Conservation (phyloP, 2,888 invertebrate genomes). For the Petrolisthes cinctipes region DNA sequence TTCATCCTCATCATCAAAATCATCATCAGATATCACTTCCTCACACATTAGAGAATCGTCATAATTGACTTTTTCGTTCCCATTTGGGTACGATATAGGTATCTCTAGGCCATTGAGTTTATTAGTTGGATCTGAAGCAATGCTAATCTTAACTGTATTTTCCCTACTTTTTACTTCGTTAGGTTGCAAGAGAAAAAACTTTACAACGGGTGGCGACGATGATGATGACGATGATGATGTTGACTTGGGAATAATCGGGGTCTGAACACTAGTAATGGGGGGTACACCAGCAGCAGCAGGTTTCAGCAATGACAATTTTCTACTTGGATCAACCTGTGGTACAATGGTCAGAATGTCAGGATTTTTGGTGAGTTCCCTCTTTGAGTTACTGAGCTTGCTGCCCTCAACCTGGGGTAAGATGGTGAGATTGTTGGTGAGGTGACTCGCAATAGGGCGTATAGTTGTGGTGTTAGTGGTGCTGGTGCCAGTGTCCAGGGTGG, state of each 20-base stretch:
- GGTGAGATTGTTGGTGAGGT: slow-evolving; percentile 51
- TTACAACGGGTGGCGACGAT: slow-evolving; percentile 50
- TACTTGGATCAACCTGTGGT: slow-evolving; percentile 59
- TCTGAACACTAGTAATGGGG: slow-evolving; percentile 17
- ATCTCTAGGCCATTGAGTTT: slow-evolving; percentile 50
- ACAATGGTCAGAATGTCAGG: slow-evolving; percentile 65
- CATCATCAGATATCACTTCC: slow-evolving; percentile 12
- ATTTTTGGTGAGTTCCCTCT: slow-evolving; percentile 33
- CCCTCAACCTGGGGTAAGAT: slow-evolving; percentile 63
- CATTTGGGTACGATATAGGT: slow-evolving; percentile 2
- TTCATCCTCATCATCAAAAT: slow-evolving; percentile 52
- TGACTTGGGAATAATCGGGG: background rate
- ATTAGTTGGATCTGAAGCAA: slow-evolving; percentile 29
- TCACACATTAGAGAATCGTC: slow-evolving; percentile 11
- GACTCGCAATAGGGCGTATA: slow-evolving; percentile 48
- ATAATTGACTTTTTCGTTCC: slow-evolving; percentile 19
- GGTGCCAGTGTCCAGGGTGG: slow-evolving; percentile 22
- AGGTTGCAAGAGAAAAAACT: slow-evolving; percentile 55
- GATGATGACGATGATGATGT: slow-evolving; percentile 20
- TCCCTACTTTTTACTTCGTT: slow-evolving; percentile 45
- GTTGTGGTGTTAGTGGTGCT: slow-evolving; percentile 53
- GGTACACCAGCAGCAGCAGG: slow-evolving; percentile 9
- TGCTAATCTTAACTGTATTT: slow-evolving; percentile 20
- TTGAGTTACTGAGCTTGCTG: slow-evolving; percentile 29
- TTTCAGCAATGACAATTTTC: slow-evolving; percentile 39